phyloP scores from a whole-genome alignment of 2,797 vertebrate species.

The Chaetodon trifasciatus region DNA sequence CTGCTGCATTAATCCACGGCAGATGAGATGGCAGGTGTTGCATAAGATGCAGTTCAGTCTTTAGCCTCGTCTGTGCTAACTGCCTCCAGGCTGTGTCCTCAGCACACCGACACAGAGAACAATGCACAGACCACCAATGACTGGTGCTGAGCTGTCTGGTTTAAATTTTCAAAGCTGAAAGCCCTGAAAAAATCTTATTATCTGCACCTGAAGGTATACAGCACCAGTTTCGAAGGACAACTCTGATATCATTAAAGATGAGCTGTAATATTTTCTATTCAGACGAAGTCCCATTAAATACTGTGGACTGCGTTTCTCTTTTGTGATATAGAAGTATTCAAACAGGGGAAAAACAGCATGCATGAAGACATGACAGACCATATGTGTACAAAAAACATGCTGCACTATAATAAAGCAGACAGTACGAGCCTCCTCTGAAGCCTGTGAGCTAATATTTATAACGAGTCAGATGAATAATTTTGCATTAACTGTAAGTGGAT shows the following conservation, averaged over 20 bases:
- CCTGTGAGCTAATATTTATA: slow-evolving; percentile 35
- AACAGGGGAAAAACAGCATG: not conserved
- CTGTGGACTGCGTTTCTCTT: not conserved
- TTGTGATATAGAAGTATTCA: not conserved
- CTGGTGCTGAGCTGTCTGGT: not conserved
- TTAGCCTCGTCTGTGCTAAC: slow-evolving; percentile 26
- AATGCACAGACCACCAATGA: slow-evolving; percentile 4
- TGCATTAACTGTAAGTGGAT: slow-evolving; percentile 43
- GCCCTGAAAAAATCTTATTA: not conserved
- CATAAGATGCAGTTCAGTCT: slow-evolving; percentile 29
- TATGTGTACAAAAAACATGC: not conserved
- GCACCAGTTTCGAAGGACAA: not conserved
- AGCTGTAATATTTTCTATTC: not conserved
- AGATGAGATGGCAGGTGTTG: slow-evolving; percentile 20
- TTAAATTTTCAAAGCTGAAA: slow-evolving; percentile 5
- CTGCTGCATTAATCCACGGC: slow-evolving; percentile 21
- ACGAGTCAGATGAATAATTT: slow-evolving; percentile 35
- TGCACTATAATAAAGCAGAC: not conserved
- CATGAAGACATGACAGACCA: not conserved
- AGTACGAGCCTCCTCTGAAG: slow-evolving; percentile 5
- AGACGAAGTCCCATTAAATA: not conserved
- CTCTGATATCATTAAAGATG: not conserved
- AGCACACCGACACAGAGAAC: not conserved
- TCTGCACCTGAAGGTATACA: not conserved
- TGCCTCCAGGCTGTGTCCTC: slow-evolving; percentile 40